Percentiles rank a stretch among this genome's conserved stretches.
These are phyloP conservation scores for Epizoanthus fatuus DNA, from an alignment of 92 coral and sea anemone species.

Conservation along the genomic window DNA sequence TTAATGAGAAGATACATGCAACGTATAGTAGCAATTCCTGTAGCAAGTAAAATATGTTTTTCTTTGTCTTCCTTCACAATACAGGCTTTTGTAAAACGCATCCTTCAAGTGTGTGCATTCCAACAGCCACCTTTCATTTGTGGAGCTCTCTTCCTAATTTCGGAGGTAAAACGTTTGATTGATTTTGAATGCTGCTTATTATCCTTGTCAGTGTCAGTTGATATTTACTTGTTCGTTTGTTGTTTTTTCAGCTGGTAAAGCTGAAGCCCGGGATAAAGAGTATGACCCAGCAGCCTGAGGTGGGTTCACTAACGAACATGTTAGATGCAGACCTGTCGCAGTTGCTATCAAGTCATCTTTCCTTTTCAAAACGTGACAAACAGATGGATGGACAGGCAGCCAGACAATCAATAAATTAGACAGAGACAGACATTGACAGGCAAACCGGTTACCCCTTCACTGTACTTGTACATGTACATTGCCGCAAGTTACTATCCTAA, in stretches of 20 bases:
- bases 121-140: conserved; percentile 94
- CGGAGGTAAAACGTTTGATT: conserved; percentile 74
- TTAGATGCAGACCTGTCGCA: neutral
- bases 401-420: no score
- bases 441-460: no score
- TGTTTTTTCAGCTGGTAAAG: conserved; percentile 77
- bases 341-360: no score
- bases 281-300: conserved; percentile 93
- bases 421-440: no score
- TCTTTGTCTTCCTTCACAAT: neutral
- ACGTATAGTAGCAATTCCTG: neutral
- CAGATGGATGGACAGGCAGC: no score
- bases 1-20: neutral
- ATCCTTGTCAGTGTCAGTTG: neutral
- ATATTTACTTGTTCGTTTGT: neutral
- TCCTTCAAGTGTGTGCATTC: conserved; percentile 90
- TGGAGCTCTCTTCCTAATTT: conserved; percentile 84
- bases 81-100: conserved; percentile 95
- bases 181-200: neutral
- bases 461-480: no score
- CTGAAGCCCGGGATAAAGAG: conserved; percentile 90
- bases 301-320: conserved; percentile 14
- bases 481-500: no score
- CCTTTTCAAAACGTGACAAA: no score
- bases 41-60: neutral